phyloP scores from a whole-genome alignment of 2,888 invertebrate genomes.

The Noctua fimbriata region DNA sequence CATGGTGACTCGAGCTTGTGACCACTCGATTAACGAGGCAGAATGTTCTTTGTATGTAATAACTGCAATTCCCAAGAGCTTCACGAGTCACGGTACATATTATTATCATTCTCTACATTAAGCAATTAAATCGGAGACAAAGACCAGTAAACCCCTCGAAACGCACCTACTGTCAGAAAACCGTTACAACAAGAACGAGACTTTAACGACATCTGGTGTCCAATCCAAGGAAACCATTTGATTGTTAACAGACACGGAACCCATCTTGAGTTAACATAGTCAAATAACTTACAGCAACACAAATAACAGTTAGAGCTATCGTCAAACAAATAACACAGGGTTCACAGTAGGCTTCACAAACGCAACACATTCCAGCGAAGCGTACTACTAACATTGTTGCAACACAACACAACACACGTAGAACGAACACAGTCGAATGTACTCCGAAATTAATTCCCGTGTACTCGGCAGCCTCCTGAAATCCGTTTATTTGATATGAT shows the following conservation, averaged over 20 bases:
- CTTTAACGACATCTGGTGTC: not conserved
- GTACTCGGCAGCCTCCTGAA: constrained; percentile 58
- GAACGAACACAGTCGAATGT: constrained; percentile 41
- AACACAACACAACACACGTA: constrained; percentile 30
- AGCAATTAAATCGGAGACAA: not conserved
- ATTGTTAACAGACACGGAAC: not conserved
- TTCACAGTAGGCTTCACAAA: constrained; percentile 43
- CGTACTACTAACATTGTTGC: constrained; percentile 33
- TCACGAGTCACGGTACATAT: not conserved
- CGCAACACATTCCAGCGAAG: constrained; percentile 26
- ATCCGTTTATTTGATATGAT: constrained; percentile 61
- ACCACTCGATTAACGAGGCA: not conserved
- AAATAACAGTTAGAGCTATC: constrained; percentile 1
- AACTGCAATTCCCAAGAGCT: not conserved
- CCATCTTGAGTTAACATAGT: not conserved
- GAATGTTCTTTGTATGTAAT: not conserved
- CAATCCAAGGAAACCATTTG: not conserved
- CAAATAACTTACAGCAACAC: constrained; percentile 1
- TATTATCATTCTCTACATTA: not conserved
- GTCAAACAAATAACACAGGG: constrained; percentile 25
- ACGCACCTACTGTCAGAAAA: not conserved
- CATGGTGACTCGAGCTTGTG: not conserved
- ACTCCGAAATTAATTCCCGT: constrained; percentile 58
- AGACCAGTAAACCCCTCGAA: not conserved
- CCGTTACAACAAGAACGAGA: not conserved